Percentiles rank a stretch among this genome's conserved stretches.
Evolutionary conservation across 2,888 invertebrate species (phyloP).

Genomic region (Leptinotarsa juncta): DNA sequence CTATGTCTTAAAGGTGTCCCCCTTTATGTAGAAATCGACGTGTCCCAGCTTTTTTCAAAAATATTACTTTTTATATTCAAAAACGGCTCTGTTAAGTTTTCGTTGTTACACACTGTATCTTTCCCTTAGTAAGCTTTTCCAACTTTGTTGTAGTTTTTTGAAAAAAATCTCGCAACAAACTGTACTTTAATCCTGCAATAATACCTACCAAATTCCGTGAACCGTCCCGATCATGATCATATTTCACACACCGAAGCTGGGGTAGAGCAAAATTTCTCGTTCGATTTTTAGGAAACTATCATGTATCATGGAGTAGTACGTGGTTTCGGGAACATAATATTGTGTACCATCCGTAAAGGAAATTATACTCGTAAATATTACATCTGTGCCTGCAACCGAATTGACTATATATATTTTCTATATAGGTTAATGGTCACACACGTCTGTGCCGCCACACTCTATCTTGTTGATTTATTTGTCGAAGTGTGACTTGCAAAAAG

Average conservation of each 20-base stretch:
- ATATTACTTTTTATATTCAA: no score
- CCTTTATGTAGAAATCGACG: no score
- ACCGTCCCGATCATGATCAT: neutral
- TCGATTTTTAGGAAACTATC: constrained; percentile 38
- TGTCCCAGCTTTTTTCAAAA: no score
- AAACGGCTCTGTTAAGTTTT: no score
- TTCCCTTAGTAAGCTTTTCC: no score
- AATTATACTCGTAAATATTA: constrained; percentile 47
- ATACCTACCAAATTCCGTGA: constrained; percentile 2
- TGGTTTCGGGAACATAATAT: constrained; percentile 32
- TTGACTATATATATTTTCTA: constrained; percentile 42
- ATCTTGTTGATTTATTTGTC: constrained; percentile 42
- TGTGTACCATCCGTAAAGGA: constrained; percentile 42
- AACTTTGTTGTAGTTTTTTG: no score
- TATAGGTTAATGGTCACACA: constrained; percentile 39
- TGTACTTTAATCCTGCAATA: neutral
- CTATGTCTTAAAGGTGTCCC: no score
- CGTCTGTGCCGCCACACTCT: constrained; percentile 33
- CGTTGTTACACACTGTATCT: no score
- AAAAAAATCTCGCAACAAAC: no score
- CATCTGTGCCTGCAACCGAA: constrained; percentile 43
- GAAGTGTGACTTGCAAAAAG: constrained; percentile 29
- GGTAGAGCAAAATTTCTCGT: constrained; percentile 24
- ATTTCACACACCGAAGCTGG: constrained; percentile 27
- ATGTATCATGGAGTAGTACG: constrained; percentile 31